Conservation (phyloP, 2,888 invertebrate genomes). For the Eremobia ochroleuca region DNA sequence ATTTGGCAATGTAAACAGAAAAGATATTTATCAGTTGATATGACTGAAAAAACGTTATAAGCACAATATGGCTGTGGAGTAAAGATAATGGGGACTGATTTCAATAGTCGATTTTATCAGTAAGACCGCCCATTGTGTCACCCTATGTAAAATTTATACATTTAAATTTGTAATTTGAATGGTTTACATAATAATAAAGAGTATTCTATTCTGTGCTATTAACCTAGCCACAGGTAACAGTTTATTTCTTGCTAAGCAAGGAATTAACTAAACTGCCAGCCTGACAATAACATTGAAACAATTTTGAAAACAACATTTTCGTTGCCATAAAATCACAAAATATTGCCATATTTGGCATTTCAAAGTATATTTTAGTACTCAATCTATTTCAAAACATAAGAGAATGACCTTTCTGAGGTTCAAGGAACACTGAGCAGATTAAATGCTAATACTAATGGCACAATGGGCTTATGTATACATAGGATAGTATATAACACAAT, state of each 20-base stretch:
- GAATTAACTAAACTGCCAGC: not conserved
- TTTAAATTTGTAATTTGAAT: not conserved
- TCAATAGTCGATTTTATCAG: not conserved
- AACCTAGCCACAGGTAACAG: not conserved
- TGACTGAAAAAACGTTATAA: not conserved
- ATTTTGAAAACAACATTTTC: not conserved
- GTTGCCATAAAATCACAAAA: not conserved
- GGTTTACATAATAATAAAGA: not conserved
- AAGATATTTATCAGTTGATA: conserved; percentile 12
- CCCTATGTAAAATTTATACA: no score
- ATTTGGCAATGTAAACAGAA: conserved; percentile 10
- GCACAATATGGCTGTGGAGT: not conserved
- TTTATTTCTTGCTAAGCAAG: not conserved
- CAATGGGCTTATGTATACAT: conserved; percentile 1
- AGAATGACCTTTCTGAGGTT: conserved; percentile 41
- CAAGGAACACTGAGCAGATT: conserved; percentile 31
- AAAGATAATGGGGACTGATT: not conserved
- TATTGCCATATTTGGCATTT: not conserved
- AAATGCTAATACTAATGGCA: conserved; percentile 1
- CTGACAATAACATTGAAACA: no score
- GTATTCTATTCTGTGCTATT: not conserved
- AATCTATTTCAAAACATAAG: conserved; percentile 7
- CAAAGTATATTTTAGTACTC: not conserved
- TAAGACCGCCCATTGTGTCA: not conserved
- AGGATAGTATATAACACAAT: not conserved